phyloP scores from a whole-genome alignment of 2,888 invertebrate species.

The Acheta domesticus region DNA sequence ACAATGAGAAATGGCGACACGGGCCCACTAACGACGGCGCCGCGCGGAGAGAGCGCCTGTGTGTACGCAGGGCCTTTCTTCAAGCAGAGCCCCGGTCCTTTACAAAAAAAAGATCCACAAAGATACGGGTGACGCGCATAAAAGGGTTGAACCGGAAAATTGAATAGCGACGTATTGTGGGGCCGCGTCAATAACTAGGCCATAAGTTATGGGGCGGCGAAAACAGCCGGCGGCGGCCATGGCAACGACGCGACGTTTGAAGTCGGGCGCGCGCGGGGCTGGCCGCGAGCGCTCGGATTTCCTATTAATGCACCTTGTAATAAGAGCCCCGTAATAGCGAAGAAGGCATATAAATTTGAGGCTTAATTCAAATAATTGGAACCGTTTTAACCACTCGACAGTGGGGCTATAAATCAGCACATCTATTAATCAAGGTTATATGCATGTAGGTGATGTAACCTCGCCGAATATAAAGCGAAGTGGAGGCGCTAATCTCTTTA shows the following conservation, averaged over 20 bases:
- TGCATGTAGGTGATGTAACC: neutral
- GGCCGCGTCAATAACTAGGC: neutral
- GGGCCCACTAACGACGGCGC: neutral
- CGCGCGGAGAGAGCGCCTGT: neutral
- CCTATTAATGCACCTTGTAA: neutral
- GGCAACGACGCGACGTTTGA: neutral
- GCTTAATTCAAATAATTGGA: constrained; percentile 9
- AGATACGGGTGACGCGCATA: neutral
- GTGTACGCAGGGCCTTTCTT: neutral
- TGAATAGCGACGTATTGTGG: neutral
- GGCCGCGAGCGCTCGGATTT: neutral
- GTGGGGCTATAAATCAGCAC: neutral
- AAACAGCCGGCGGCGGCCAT: neutral
- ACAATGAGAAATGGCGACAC: constrained; percentile 32
- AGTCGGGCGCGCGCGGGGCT: neutral
- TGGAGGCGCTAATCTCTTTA: neutral
- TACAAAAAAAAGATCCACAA: neutral
- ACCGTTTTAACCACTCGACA: neutral
- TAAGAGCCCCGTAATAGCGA: neutral
- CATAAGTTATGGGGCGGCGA: constrained; percentile 5
- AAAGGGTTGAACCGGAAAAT: neutral
- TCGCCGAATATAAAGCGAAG: neutral
- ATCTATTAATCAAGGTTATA: neutral
- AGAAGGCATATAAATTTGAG: constrained; percentile 2
- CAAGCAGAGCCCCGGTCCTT: neutral